Conservation (phyloP, 2,113 vertebrate genomes). For the Ceyx cyanopectus region DNA sequence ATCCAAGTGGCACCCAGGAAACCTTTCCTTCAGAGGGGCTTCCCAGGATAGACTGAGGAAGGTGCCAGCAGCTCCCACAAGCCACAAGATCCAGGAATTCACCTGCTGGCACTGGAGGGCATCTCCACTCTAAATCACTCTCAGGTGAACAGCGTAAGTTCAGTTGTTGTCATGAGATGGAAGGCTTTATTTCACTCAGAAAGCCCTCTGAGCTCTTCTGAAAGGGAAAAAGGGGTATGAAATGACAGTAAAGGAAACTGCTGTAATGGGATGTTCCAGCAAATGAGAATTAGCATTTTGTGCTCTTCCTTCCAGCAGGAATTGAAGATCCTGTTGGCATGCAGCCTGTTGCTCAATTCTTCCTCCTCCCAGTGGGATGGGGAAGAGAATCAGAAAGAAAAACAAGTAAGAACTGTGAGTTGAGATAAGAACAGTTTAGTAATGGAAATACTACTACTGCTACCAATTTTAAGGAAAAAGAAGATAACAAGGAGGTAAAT, state of each 20-base stretch:
- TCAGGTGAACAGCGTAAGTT: not conserved
- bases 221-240: not conserved
- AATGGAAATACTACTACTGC: not conserved
- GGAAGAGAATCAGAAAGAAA: not conserved
- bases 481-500: not conserved
- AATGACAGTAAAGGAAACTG: not conserved
- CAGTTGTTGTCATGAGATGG: not conserved
- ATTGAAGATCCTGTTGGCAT: not conserved
- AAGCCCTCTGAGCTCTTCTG: not conserved
- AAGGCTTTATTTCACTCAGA: not conserved
- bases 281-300: constrained; percentile 19
- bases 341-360: not conserved
- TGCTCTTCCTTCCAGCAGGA: not conserved
- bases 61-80: not conserved
- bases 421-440: not conserved
- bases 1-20: not conserved
- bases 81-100: not conserved
- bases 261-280: not conserved
- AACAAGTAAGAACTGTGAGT: not conserved
- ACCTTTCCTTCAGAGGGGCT: not conserved
- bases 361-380: not conserved
- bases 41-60: not conserved
- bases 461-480: not conserved
- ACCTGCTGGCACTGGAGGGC: not conserved
- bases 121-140: not conserved